Percentiles rank a stretch among this genome's conserved stretches.
Conservation (phyloP, 2,888 invertebrate species). For the Rhodophaea formosa region DNA sequence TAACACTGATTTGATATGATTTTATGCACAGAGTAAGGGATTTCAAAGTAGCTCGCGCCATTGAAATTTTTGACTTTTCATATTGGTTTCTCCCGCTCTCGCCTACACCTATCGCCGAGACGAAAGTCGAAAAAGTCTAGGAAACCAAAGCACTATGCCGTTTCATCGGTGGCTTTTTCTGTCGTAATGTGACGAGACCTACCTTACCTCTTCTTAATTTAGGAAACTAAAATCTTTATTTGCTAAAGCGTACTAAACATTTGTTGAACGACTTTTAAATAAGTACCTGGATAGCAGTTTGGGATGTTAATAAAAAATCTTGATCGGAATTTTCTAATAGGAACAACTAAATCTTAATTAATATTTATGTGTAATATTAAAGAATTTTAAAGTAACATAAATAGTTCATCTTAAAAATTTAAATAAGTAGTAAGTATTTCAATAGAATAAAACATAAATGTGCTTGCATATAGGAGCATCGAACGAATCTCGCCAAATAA, state of each 20-base stretch:
- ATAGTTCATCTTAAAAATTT: not conserved
- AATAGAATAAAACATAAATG: not conserved
- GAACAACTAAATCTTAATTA: constrained; percentile 13
- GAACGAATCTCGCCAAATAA: constrained; percentile 32
- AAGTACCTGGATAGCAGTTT: constrained; percentile 6
- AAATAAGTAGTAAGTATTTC: not conserved
- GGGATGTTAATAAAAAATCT: not conserved
- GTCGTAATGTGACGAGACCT: too few species aligned
- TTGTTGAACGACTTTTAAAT: constrained; percentile 3
- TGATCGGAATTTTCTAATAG: constrained; percentile 11
- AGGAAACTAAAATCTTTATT: not conserved
- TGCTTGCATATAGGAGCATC: not conserved
- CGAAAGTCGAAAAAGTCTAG: too few species aligned
- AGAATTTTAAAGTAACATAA: constrained; percentile 1
- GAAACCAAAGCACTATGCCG: too few species aligned
- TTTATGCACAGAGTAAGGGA: too few species aligned
- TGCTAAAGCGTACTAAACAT: constrained; percentile 7
- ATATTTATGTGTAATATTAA: not conserved
- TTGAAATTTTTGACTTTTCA: too few species aligned
- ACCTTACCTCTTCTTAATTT: constrained; percentile 1
- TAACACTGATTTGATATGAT: too few species aligned
- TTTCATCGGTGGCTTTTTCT: too few species aligned
- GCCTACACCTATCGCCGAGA: too few species aligned
- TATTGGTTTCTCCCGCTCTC: too few species aligned
- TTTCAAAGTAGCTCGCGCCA: too few species aligned